Evolutionary conservation across 2,888 invertebrate species (phyloP), one percentile per base, ranked within the genome.

Genomic region (Diaphora mendica): DNA sequence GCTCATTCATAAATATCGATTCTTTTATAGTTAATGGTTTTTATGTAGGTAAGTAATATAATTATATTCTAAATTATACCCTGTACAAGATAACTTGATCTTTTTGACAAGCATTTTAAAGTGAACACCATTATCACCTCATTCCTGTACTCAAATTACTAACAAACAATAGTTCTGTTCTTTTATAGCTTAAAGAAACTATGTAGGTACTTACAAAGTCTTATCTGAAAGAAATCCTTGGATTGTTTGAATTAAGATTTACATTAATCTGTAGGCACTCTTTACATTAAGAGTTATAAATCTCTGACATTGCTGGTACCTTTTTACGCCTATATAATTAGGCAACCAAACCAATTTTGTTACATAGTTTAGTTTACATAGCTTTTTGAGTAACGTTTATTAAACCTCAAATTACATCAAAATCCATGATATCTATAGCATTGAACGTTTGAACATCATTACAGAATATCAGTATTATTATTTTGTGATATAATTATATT

Each of bases 211-310:
- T 42, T 62, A 23, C 42, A n/a, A 7, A 30, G 20, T 70, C 30
- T 62, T 59, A 70, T 62, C 62, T 26, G 15, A 30, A 30, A 2
- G 15, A 20, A 42, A 59, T 42, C 39, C 69, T 59, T 69, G 35
- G 39, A 42, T 62, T 70, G 70, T 70, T 70, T 44, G 20, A 26
- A 70, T 62, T 30, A n/a, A 42, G 62, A 30, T 55, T 62, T 70
- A 70, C 9, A 30, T n/a, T 35, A 59, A 42, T n/a, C 39, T 69
- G 2, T 23, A 35, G 13, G 8, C 33, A 23, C 51, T 33, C 23
- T 51, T 68, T 68, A 35, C 15, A 15, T 68, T 51, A 23, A 11
- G 35, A 51, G 23, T 51, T 35, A 35, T 17, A 62, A 30, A 62
- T 62, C 30, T 62, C 5, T 26, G 20, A 48, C 20, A 59, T 15